Percentiles rank a stretch among this genome's conserved stretches.
phyloP scores from a whole-genome alignment of 2,113 vertebrate species.

The Podocnemis expansa region DNA sequence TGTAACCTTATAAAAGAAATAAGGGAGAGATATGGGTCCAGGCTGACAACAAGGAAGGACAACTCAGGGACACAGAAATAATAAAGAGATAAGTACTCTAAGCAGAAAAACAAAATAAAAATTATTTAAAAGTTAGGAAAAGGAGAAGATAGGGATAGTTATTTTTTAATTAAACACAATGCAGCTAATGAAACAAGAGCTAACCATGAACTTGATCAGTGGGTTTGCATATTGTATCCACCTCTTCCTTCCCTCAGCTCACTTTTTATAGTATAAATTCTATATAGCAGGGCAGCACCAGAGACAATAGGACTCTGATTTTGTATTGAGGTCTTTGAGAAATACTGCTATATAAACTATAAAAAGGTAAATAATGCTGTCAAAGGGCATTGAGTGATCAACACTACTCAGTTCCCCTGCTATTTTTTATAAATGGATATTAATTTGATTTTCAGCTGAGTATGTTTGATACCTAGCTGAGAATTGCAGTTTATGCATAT shows the following conservation, averaged over 20 bases:
- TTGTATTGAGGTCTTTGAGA: not conserved
- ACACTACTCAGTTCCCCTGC: not conserved
- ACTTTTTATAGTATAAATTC: not conserved
- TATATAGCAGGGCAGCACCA: not conserved
- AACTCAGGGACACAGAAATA: not conserved
- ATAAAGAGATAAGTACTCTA: not conserved
- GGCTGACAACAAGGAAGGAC: not conserved
- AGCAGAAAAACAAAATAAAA: not conserved
- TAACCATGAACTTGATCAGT: not conserved
- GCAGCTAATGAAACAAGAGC: not conserved
- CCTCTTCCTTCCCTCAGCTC: too few relatives aligned
- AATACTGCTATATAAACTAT: not conserved
- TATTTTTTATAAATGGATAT: not conserved
- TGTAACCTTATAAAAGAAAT: not conserved
- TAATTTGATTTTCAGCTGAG: not conserved
- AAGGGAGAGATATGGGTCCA: not conserved
- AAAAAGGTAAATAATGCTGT: slow-evolving; percentile 7
- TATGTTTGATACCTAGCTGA: not conserved
- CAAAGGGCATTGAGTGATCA: not conserved
- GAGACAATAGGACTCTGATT: not conserved
- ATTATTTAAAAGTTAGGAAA: not conserved
- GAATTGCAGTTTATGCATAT: not conserved
- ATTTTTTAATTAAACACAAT: not conserved
- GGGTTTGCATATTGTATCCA: not conserved
- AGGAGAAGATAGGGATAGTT: not conserved